Conservation (phyloP, 2,888 invertebrate species). For the Platerodrilus igneus region DNA sequence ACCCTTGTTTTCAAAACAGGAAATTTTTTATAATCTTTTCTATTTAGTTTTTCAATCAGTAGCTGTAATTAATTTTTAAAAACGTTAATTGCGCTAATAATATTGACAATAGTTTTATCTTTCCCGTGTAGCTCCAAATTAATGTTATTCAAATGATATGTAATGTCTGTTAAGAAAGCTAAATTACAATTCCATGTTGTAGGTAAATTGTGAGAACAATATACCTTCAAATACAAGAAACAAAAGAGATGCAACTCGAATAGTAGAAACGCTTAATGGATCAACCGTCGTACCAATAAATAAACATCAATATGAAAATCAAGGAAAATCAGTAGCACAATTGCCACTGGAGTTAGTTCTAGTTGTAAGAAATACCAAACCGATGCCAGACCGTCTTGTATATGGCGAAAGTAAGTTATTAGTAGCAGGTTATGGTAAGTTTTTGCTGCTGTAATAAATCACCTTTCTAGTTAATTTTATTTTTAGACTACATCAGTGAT, state of each 20-base stretch:
- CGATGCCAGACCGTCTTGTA: slow-evolving; percentile 59
- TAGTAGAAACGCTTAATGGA: slow-evolving; percentile 32
- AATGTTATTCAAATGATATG: too few species aligned
- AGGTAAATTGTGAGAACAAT: slow-evolving; percentile 48
- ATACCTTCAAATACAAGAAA: slow-evolving; percentile 41
- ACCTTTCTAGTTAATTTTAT: too few species aligned
- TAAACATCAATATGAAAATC: slow-evolving; percentile 27
- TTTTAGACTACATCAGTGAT: slow-evolving; percentile 42
- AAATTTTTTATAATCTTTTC: too few species aligned
- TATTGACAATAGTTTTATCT: too few species aligned
- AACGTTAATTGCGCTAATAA: too few species aligned
- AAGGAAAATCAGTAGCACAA: slow-evolving; percentile 24
- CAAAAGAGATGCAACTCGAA: slow-evolving; percentile 33
- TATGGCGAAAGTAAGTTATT: slow-evolving; percentile 57
- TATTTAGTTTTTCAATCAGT: too few species aligned
- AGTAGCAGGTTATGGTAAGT: slow-evolving; percentile 55
- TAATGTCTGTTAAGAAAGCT: too few species aligned
- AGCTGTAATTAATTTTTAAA: too few species aligned
- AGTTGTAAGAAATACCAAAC: slow-evolving; percentile 53
- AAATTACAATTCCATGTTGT: too few species aligned
- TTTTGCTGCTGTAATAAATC: slow-evolving; percentile 5
- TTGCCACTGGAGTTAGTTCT: slow-evolving; percentile 56
- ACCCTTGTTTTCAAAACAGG: too few species aligned
- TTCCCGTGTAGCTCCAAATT: too few species aligned
- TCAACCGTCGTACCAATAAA: slow-evolving; percentile 32